Evolutionary conservation across 2,888 invertebrate species (phyloP).

Genomic region (Trissoscelio sp.): DNA sequence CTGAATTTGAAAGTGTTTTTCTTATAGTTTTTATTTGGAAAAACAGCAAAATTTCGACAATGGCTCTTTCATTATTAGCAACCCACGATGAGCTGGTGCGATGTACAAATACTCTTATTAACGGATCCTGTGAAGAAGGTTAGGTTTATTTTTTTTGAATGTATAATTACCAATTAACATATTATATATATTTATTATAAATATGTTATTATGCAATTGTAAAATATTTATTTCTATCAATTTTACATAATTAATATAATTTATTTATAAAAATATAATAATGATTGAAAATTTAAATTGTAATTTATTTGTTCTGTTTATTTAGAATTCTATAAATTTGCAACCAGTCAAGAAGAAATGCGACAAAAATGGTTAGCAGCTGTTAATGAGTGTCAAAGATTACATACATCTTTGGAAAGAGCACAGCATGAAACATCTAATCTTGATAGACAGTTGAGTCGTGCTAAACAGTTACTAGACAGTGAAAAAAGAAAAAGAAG

Average conservation of each 20-base stretch:
- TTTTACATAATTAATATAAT: background rate
- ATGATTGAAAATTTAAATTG: background rate
- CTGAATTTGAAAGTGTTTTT: too few species aligned
- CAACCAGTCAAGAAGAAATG: conserved; percentile 89
- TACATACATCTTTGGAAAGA: conserved; percentile 89
- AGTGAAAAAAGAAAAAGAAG: conserved; percentile 90
- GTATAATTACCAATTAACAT: too few species aligned
- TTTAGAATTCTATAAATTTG: conserved; percentile 89
- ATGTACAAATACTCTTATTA: conserved; percentile 87
- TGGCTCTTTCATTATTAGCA: conserved; percentile 86
- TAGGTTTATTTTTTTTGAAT: too few species aligned
- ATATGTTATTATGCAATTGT: background rate
- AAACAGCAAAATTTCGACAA: conserved; percentile 76
- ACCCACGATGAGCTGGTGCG: conserved; percentile 90
- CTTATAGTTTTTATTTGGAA: too few species aligned
- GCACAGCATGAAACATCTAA: conserved; percentile 89
- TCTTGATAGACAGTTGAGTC: conserved; percentile 91
- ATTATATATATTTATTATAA: conserved; percentile 11
- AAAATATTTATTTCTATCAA: too few species aligned
- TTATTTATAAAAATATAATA: too few species aligned
- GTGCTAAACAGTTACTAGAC: conserved; percentile 91
- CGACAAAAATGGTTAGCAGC: conserved; percentile 88
- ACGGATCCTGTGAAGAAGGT: conserved; percentile 89
- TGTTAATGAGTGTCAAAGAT: conserved; percentile 89
- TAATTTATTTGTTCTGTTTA: conserved; percentile 33